phyloP scores from a whole-genome alignment of 2,888 invertebrate species.

The Microdon myrmicae region DNA sequence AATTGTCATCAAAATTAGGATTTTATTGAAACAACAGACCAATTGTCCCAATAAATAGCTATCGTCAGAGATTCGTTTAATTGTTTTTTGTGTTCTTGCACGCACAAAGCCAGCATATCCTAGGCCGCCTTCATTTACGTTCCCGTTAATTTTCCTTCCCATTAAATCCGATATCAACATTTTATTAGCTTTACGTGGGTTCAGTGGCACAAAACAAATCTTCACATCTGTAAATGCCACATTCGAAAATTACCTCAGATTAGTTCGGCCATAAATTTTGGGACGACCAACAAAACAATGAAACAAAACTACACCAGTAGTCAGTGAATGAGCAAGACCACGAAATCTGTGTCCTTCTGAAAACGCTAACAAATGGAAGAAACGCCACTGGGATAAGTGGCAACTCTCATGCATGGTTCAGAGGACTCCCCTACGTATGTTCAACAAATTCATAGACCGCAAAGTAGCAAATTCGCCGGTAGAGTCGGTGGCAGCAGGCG shows the following conservation, averaged over 20 bases:
- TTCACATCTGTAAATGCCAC: constrained; percentile 42
- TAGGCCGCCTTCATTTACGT: too few species aligned
- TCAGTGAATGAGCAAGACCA: constrained; percentile 7
- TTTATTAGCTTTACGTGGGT: constrained; percentile 35
- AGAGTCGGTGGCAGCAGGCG: constrained; percentile 16
- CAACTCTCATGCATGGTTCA: constrained; percentile 10
- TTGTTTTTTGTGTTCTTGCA: too few species aligned
- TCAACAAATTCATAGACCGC: constrained; percentile 37
- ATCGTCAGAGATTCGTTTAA: too few species aligned
- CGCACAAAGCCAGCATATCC: too few species aligned
- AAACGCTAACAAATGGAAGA: constrained; percentile 21
- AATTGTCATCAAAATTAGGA: too few species aligned
- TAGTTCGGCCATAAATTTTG: constrained; percentile 36
- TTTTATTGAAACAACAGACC: too few species aligned
- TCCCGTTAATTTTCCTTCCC: background rate
- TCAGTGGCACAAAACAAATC: constrained; percentile 25
- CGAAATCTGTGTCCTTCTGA: constrained; percentile 15
- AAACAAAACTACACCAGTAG: constrained; percentile 3
- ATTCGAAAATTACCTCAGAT: constrained; percentile 42
- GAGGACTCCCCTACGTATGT: constrained; percentile 7
- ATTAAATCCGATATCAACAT: constrained; percentile 19
- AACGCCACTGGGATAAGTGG: constrained; percentile 25
- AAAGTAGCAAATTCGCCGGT: constrained; percentile 25
- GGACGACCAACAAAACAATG: constrained; percentile 2
- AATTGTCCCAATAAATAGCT: too few species aligned